A percentile compares a stretch with the other conserved stretches of the same genome.
Evolutionary conservation across 2,888 invertebrate genomes (phyloP).

Genomic region (Beris morrisii): DNA sequence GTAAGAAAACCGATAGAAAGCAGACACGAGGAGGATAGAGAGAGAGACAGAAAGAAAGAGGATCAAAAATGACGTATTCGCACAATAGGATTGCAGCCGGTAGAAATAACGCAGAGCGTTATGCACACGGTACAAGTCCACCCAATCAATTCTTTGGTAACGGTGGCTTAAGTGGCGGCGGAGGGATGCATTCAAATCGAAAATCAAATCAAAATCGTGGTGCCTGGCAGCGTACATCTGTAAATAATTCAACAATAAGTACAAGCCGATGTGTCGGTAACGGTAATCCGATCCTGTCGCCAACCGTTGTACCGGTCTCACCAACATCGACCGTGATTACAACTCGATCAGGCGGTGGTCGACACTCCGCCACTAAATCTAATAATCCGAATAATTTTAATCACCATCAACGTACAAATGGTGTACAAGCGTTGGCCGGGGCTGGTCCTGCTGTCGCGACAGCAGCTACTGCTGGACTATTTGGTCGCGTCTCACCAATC

Average conservation of each 20-base stretch:
- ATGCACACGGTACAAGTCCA: constrained; percentile 38
- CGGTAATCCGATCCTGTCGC: constrained; percentile 15
- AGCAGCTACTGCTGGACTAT: not conserved
- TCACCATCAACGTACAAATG: constrained; percentile 32
- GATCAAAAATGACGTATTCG: constrained; percentile 36
- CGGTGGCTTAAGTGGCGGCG: constrained; percentile 40
- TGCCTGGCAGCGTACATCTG: constrained; percentile 26
- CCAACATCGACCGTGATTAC: constrained; percentile 20
- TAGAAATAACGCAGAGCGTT: constrained; percentile 37
- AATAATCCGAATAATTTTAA: constrained; percentile 19
- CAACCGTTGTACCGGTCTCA: constrained; percentile 19
- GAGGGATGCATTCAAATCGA: constrained; percentile 30
- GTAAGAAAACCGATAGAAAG: not conserved
- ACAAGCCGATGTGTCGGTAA: constrained; percentile 25
- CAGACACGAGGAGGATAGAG: not conserved
- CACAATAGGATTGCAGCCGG: constrained; percentile 36
- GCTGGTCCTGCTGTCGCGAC: not conserved
- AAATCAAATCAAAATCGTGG: constrained; percentile 29
- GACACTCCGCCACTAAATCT: constrained; percentile 30
- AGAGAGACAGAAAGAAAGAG: not conserved
- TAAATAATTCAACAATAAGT: constrained; percentile 15
- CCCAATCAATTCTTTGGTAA: constrained; percentile 23
- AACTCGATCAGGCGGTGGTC: constrained; percentile 28
- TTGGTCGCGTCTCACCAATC: constrained; percentile 21
- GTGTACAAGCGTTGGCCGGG: constrained; percentile 35